These are phyloP conservation scores for Dallia pectoralis DNA, from an alignment of 2,797 vertebrate genomes.

Conservation along the genomic window DNA sequence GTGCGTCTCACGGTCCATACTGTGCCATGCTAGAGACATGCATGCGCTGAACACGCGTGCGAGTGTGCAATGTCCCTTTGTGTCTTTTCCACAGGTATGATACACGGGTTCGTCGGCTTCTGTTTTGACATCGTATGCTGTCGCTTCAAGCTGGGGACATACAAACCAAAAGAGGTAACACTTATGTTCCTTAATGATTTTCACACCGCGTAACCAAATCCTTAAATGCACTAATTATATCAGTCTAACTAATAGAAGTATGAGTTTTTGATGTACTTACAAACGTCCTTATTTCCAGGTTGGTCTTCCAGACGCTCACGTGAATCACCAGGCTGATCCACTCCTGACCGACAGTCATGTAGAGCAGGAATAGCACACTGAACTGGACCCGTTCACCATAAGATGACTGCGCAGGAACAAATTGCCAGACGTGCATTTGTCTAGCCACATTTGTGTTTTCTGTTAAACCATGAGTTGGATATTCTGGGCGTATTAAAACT, in stretches of 20 bases:
- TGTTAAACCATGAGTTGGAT: too few species aligned
- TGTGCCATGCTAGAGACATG: background rate
- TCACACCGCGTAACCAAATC: background rate
- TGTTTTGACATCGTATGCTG: slow-evolving; percentile 86
- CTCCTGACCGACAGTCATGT: slow-evolving; percentile 71
- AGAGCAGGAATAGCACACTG: slow-evolving; percentile 65
- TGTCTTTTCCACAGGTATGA: slow-evolving; percentile 76
- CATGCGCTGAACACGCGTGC: background rate
- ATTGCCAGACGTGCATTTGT: background rate
- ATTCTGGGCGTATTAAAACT: background rate
- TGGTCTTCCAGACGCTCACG: slow-evolving; percentile 73
- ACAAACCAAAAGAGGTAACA: slow-evolving; percentile 64
- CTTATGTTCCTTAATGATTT: background rate
- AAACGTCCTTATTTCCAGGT: slow-evolving; percentile 57
- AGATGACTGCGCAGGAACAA: background rate
- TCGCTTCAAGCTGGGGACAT: slow-evolving; percentile 81
- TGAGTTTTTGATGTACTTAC: background rate
- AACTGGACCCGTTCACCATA: background rate
- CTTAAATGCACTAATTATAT: background rate
- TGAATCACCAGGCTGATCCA: slow-evolving; percentile 79
- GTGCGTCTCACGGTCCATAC: background rate
- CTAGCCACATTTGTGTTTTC: too few species aligned
- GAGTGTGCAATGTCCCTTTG: background rate
- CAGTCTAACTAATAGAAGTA: background rate
- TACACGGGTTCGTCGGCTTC: slow-evolving; percentile 87